Percentiles rank a stretch among this genome's conserved stretches.
phyloP scores from a whole-genome alignment of 2,797 vertebrate genomes.

The Leptodactylus fallax region DNA sequence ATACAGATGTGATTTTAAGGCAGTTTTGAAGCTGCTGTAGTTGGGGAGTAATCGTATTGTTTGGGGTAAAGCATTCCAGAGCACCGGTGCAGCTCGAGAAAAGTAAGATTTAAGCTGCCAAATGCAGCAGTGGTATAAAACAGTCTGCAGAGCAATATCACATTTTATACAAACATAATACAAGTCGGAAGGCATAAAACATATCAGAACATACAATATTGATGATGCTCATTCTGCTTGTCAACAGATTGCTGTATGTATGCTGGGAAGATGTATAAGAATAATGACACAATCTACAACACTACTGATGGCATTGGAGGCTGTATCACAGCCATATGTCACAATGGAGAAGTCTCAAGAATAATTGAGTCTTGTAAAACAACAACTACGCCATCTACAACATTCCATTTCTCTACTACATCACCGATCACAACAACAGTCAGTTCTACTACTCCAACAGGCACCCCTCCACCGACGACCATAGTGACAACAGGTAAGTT shows the following conservation, averaged over 20 bases:
- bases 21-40: no score
- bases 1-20: no score
- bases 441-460: slow-evolving; percentile 6
- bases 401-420: slow-evolving; percentile 62
- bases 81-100: no score
- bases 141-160: neutral
- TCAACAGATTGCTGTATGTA: slow-evolving; percentile 83
- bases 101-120: no score
- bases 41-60: no score
- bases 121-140: no score
- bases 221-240: neutral
- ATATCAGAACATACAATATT: neutral
- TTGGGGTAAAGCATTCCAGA: no score
- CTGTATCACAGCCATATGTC: slow-evolving; percentile 80
- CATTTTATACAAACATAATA: neutral
- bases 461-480: slow-evolving; percentile 24
- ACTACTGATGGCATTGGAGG: slow-evolving; percentile 82
- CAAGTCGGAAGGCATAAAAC: neutral
- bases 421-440: slow-evolving; percentile 26
- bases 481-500: slow-evolving; percentile 69
- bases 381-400: slow-evolving; percentile 49
- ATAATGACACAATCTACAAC: slow-evolving; percentile 75
- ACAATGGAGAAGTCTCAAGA: slow-evolving; percentile 76
- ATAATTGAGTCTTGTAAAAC: slow-evolving; percentile 9
- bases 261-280: slow-evolving; percentile 68